Percentiles rank a stretch among this genome's conserved stretches.
These are phyloP conservation scores for Rynchops niger DNA, from an alignment of 2,113 vertebrate species.

Conservation along the genomic window DNA sequence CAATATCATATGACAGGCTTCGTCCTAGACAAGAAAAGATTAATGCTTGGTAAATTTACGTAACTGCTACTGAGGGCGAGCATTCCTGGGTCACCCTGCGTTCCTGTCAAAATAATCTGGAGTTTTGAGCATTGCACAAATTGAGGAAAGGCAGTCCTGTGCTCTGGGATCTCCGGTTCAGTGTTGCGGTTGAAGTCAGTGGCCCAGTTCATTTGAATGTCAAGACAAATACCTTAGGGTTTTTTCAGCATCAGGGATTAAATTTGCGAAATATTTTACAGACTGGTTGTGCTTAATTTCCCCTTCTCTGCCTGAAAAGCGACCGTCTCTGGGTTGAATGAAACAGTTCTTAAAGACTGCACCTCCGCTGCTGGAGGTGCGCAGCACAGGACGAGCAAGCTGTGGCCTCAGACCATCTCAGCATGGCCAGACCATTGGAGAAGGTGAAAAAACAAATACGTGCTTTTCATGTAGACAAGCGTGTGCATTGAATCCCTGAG, in stretches of 20 bases:
- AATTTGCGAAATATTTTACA: background rate
- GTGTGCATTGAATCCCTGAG: accelerated
- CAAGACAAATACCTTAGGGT: background rate
- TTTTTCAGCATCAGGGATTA: background rate
- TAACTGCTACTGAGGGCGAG: background rate
- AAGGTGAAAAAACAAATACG: background rate
- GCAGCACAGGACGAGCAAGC: background rate
- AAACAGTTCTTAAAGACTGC: background rate
- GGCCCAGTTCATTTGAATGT: background rate
- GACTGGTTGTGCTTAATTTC: background rate
- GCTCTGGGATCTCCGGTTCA: background rate
- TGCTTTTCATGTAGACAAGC: background rate
- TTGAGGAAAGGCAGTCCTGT: background rate
- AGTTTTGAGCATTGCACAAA: background rate
- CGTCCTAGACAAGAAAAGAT: background rate
- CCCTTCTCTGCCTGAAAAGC: background rate
- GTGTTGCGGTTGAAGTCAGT: background rate
- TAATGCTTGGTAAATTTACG: accelerated
- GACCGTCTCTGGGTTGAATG: background rate
- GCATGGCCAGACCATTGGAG: background rate
- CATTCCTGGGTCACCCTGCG: background rate
- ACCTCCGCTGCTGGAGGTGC: no score
- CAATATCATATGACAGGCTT: background rate
- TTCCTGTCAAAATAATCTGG: background rate
- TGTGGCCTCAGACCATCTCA: background rate